Conservation (phyloP, 2,797 vertebrate genomes). For the Macropodus opercularis region DNA sequence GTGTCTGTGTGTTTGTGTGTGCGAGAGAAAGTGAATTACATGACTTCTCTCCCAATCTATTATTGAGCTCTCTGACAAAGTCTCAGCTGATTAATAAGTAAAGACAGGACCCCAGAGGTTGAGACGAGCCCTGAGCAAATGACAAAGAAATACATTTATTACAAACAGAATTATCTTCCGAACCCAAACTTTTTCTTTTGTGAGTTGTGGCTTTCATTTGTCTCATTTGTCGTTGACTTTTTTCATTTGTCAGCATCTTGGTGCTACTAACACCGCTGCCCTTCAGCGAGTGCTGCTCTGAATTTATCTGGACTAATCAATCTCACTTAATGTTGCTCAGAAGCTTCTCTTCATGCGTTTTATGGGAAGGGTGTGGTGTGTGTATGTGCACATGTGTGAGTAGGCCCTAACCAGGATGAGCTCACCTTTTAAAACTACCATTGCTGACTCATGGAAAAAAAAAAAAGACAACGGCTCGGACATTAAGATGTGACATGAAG, state of each 20-base stretch:
- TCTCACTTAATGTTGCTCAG: conserved; percentile 53
- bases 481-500: conserved; percentile 43
- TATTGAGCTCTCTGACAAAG: conserved; percentile 60
- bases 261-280: conserved; percentile 19
- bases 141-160: conserved; percentile 52
- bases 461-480: conserved; percentile 34
- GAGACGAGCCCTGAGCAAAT: conserved; percentile 52
- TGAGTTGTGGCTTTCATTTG: conserved; percentile 36
- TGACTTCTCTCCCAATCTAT: conserved; percentile 59
- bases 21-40: conserved; percentile 30
- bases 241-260: conserved; percentile 38
- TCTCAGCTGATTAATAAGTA: conserved; percentile 68
- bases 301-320: conserved; percentile 61
- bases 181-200: conserved; percentile 23
- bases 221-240: conserved; percentile 44
- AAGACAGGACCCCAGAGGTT: conserved; percentile 58
- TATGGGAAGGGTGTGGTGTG: conserved; percentile 5
- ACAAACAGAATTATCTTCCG: conserved; percentile 33
- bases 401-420: conserved; percentile 15
- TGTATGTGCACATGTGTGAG: conserved; percentile 7
- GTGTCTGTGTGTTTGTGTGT: neutral
- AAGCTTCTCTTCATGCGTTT: conserved; percentile 31
- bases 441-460: conserved; percentile 39
- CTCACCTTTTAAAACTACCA: conserved; percentile 9
- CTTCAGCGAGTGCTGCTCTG: conserved; percentile 40